Conservation (phyloP, 2,113 vertebrate genomes). For the Rhineura floridana region DNA sequence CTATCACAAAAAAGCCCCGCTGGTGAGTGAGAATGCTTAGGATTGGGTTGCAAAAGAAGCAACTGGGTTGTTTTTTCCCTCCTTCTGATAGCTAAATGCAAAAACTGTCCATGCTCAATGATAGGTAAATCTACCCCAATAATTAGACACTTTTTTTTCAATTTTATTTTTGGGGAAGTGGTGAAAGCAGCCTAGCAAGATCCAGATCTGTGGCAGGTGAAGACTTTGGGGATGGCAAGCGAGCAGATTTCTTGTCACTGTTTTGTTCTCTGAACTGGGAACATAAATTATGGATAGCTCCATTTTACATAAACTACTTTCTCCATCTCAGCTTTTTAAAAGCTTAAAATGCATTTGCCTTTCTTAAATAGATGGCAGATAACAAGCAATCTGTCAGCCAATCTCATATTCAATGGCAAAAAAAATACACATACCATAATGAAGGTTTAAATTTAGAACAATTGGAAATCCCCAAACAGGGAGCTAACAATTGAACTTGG, state of each 20-base stretch:
- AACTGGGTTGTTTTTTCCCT: background rate
- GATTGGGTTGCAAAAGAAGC: background rate
- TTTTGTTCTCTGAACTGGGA: slow-evolving; percentile 26
- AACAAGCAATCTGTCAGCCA: background rate
- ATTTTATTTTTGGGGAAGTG: background rate
- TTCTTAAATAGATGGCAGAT: background rate
- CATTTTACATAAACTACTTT: slow-evolving; percentile 7
- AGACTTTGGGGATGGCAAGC: background rate
- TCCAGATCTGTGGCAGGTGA: slow-evolving; percentile 12
- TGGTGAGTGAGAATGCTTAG: background rate
- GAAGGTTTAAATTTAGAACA: background rate
- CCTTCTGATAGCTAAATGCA: background rate
- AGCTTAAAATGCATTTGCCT: background rate
- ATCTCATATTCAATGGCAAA: background rate
- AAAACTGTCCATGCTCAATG: background rate
- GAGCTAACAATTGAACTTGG: too few species aligned
- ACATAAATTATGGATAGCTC: slow-evolving; percentile 23
- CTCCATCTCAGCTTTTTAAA: slow-evolving; percentile 6
- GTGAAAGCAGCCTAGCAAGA: background rate
- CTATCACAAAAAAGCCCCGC: too few species aligned
- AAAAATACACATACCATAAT: background rate
- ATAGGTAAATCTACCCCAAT: background rate
- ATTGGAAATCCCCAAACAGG: background rate
- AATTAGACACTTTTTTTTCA: background rate
- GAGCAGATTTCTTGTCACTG: slow-evolving; percentile 16